phyloP scores from a whole-genome alignment of 2,113 vertebrate species.

The Alexandromys fortis region DNA sequence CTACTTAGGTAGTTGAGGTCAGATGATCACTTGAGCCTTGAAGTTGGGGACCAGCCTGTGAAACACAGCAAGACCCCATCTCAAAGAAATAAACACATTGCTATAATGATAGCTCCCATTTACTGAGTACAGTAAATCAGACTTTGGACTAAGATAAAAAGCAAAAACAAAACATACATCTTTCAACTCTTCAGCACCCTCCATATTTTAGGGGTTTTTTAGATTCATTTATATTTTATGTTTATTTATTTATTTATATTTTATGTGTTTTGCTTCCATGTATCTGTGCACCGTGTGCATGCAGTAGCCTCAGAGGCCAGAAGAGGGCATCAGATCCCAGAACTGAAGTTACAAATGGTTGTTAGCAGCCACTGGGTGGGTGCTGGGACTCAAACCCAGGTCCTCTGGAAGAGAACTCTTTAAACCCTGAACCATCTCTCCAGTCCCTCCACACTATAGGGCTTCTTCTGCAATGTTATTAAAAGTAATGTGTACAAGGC shows the following conservation, averaged over 20 bases:
- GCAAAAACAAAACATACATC: neutral
- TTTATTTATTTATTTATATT: neutral
- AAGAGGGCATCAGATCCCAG: neutral
- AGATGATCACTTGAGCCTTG: neutral
- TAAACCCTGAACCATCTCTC: no score
- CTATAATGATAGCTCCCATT: neutral
- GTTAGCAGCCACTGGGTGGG: neutral
- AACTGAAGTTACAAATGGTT: neutral
- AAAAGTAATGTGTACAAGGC: no score
- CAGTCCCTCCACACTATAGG: no score
- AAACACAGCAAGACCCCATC: neutral
- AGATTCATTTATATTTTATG: neutral
- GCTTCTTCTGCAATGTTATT: no score
- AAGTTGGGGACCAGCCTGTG: neutral
- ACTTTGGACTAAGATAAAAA: constrained; percentile 39
- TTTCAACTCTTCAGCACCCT: neutral
- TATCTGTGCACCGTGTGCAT: neutral
- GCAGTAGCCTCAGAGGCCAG: neutral
- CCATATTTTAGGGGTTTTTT: neutral
- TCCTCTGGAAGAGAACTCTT: no score
- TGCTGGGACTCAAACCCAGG: no score
- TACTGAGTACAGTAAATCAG: neutral
- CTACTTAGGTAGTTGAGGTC: neutral
- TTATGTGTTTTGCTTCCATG: neutral
- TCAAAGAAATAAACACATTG: neutral